Conservation (phyloP, 2,113 vertebrate genomes). For the Perca schrenkii region DNA sequence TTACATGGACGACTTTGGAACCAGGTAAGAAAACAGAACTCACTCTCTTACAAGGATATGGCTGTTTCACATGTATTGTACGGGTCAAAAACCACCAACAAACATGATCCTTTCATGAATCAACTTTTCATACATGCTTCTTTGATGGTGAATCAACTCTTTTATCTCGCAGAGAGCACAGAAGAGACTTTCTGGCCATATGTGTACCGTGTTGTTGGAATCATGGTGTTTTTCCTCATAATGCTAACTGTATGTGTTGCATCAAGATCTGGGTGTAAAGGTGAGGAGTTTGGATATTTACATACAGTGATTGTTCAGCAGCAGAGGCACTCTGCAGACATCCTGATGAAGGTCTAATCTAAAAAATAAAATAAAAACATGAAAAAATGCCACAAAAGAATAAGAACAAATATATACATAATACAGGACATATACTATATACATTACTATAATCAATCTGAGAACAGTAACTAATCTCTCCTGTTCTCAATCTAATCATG, state of each 20-base stretch:
- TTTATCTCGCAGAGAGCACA: neutral
- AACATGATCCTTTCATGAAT: no score
- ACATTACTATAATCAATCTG: neutral
- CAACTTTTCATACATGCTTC: no score
- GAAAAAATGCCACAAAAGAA: neutral
- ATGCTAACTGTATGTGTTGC: neutral
- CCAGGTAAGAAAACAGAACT: no score
- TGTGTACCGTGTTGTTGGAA: neutral
- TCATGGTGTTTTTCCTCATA: neutral
- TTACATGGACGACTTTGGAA: no score
- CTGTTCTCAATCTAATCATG: neutral
- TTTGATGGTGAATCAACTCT: neutral
- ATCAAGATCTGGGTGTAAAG: neutral
- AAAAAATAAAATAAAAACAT: neutral
- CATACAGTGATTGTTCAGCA: neutral
- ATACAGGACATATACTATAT: neutral
- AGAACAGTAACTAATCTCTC: neutral
- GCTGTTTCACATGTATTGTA: no score
- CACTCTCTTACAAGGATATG: no score
- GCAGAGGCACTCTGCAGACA: neutral
- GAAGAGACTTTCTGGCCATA: neutral
- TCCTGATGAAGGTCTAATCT: neutral
- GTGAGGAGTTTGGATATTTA: conserved; percentile 24
- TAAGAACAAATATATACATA: neutral
- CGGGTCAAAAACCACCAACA: no score